Evolutionary conservation across 2,888 invertebrate species (phyloP), one percentile per base, ranked within the genome.

Genomic region (Drosophila atroscutellata): DNA sequence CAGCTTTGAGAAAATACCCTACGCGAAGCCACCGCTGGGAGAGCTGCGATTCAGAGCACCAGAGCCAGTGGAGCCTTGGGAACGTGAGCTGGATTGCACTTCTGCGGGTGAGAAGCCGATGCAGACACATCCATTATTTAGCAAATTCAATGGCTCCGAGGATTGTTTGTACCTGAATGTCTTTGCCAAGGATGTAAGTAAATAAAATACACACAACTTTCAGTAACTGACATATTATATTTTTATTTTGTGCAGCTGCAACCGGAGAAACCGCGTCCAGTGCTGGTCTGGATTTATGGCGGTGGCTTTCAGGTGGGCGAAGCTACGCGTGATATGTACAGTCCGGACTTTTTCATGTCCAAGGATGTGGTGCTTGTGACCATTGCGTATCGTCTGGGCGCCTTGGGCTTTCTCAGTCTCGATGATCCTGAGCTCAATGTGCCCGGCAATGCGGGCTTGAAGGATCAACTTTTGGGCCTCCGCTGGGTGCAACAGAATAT

Each of bases 161-260:
- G 94, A 94, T 83, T 94, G 94, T 72, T 81, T 94, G 4, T 94
- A 94, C 80, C 78, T 94, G n/a, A 94, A 94, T 88, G 93, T 94
- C 0, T 93, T 90, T 39, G 91, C 91, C 11, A 92, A 90, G 62
- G 87, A 92, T 71, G 93, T 93, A 60, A 90, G 90, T 86, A 13
- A 4, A 0, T 7, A 0, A 3, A 37, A 18, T 24, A 24, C 28
- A n/a, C 15, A 1, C 18, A 24, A 11, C 30, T 13, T 32, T 55
- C 0, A 32, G 0, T 1, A 18, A 59, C 11, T 57, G 1, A 24
- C n/a, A 1, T 8, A 24, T 42, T 7, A 1, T 8, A 24, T 42
- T 7, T 15, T 7, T 32, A 8, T 36, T 15, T 69, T 72, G 8
- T 45, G 30, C 68, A 92, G 92, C 62, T 92, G 15, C 86, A 85